These are phyloP conservation scores for Desmodus rotundus DNA, from an alignment of 2,113 vertebrate species.

Conservation along the genomic window DNA sequence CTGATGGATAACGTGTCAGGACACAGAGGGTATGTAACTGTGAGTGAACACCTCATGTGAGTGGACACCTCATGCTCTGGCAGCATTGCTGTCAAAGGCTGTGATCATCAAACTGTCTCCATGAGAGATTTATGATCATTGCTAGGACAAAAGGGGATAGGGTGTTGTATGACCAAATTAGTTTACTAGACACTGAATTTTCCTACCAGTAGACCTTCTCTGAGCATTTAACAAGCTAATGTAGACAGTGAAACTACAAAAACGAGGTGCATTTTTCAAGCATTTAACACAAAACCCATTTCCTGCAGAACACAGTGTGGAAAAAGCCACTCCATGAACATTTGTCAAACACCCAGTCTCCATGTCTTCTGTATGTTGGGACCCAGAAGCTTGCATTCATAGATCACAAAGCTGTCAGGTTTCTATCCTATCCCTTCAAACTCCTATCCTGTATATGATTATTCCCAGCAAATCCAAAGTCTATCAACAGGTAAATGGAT, in stretches of 20 bases:
- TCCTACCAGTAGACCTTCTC: neutral
- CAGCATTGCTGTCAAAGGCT: neutral
- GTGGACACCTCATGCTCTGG: neutral
- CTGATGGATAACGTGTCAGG: neutral
- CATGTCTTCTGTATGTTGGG: no score
- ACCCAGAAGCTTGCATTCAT: neutral
- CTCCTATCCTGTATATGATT: neutral
- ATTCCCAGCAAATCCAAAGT: neutral
- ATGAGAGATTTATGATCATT: neutral
- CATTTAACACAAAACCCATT: neutral
- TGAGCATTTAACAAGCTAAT: neutral
- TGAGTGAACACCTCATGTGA: no score
- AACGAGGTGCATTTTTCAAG: neutral
- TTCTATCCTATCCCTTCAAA: neutral
- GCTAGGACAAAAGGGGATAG: neutral
- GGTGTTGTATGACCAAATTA: neutral
- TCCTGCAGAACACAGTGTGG: neutral
- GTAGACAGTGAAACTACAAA: neutral
- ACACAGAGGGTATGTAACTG: rapidly evolving
- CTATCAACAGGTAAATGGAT: neutral
- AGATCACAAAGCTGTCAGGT: neutral
- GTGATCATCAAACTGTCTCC: neutral
- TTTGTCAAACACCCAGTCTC: neutral
- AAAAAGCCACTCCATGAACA: rapidly evolving
- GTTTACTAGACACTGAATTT: neutral